Conservation (phyloP, 2,113 vertebrate genomes). For the Scomber colias region DNA sequence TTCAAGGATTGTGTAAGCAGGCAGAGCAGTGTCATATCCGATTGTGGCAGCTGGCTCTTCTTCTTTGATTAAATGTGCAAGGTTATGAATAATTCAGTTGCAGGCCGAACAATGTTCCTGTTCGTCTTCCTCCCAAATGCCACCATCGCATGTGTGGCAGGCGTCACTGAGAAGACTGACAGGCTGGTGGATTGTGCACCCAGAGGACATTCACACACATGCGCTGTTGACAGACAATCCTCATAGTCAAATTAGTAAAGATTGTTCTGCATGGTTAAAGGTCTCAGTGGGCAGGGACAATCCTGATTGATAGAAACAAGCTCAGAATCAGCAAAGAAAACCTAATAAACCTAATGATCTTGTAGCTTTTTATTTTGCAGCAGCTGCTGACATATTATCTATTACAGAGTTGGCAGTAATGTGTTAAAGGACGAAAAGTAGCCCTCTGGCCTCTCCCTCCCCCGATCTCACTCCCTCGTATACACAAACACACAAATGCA, state of each 20-base stretch:
- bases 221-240: conserved; percentile 47
- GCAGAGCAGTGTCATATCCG: conserved; percentile 38
- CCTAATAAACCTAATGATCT: conserved; percentile 58
- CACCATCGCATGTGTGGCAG: conserved; percentile 58
- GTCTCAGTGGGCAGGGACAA: conserved; percentile 43
- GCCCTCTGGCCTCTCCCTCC: not conserved
- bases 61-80: conserved; percentile 70
- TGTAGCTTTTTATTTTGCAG: conserved; percentile 37
- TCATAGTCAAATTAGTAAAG: conserved; percentile 72
- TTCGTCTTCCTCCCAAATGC: conserved; percentile 64
- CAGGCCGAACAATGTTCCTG: conserved; percentile 39
- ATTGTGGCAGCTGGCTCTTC: conserved; percentile 55
- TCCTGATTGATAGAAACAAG: conserved; percentile 55
- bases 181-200: conserved; percentile 37
- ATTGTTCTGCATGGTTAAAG: conserved; percentile 62
- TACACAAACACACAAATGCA: conserved; percentile 15
- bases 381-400: conserved; percentile 47
- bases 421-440: conserved; percentile 28
- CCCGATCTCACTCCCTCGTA: not conserved
- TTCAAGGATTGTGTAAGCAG: conserved; percentile 52
- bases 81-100: conserved; percentile 74
- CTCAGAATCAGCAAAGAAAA: conserved; percentile 34
- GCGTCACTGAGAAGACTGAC: conserved; percentile 52
- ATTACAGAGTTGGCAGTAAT: conserved; percentile 36
- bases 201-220: conserved; percentile 41